Base-by-base conservation (phyloP, 2,797 vertebrate species). In the Enteromius unitaeniatus region DNA sequence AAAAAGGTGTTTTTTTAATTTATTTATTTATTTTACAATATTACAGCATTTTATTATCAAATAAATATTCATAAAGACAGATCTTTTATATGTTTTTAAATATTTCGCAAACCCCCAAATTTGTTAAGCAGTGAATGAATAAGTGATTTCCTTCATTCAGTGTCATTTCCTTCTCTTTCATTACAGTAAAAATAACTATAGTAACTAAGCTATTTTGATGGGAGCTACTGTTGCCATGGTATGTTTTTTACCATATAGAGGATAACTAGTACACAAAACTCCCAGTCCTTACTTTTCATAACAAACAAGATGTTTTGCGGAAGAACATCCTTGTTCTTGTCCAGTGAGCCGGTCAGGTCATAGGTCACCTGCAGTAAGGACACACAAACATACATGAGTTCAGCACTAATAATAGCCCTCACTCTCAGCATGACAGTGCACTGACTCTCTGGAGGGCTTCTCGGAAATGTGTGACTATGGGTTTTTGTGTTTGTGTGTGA, bases 271-370 rank as follows among this genome's bases (percentile, higher is more conserved):
- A 55, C 53, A 70, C 10, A 72, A 62, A 68, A 14, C 47, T 77
- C 84, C 89, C 85, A 92, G 70, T 86, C 92, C 96, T 95, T 95
- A 99, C 98, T 97, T 95, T 99, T 99, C 95, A 99, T 96, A 69
- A 96, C 94, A 93, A 97, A 96, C 72, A 97, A 11, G 88, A 99
- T 95, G 93, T 96, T 99, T 93, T 98, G 98, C 77, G 98, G 96
- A 85, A 99, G 94, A 80, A 93, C 92, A 91, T 99, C 97, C 92
- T 96, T 98, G 93, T 99, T 99, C 94, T 95, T 97, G 88, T 95
- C 95, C 91, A 96, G 91, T 0, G 95, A 96, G 91, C 97, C 97
- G n/a, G 92, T 95, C 89, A 96, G 95, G 91, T 98, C 96, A 79
- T 99, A 99, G 73, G 94, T 97, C 87, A 98, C 94, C 98, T 99